Conservation (phyloP, 2,888 invertebrate species). For the Harpalus rubripes region DNA sequence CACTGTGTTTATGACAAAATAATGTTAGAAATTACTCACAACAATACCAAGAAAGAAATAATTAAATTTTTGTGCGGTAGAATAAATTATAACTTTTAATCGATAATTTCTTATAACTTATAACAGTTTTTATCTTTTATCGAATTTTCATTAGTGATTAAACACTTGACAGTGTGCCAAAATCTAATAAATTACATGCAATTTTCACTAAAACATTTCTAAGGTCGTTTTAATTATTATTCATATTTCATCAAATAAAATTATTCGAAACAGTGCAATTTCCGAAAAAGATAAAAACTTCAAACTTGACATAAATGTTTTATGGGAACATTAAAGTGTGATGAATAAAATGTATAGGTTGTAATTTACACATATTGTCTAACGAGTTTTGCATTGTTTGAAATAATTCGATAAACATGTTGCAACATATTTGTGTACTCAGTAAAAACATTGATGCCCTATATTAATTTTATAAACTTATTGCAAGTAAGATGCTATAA, state of each 20-base stretch:
- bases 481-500: background rate
- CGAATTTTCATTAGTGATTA: conserved; percentile 39
- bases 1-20: background rate
- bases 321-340: background rate
- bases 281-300: conserved; percentile 21
- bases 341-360: conserved; percentile 11
- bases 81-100: conserved; percentile 21
- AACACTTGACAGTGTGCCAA: conserved; percentile 20
- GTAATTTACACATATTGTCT: conserved; percentile 12
- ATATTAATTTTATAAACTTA: conserved; percentile 11
- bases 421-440: conserved; percentile 8
- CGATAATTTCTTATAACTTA: conserved; percentile 15
- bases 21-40: conserved; percentile 18
- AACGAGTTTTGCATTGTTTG: conserved; percentile 2
- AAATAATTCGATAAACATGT: conserved; percentile 39
- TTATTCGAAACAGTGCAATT: conserved; percentile 16
- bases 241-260: conserved; percentile 36
- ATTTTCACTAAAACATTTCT: conserved; percentile 20
- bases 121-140: conserved; percentile 16
- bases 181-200: background rate
- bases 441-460: conserved; percentile 11
- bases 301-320: conserved; percentile 33
- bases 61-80: conserved; percentile 27
- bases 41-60: conserved; percentile 16
- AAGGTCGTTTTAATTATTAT: conserved; percentile 26